A percentile compares a stretch with the other conserved stretches of the same genome.
Evolutionary conservation across 2,888 invertebrate species (phyloP).

Genomic region (Volucella inanis): DNA sequence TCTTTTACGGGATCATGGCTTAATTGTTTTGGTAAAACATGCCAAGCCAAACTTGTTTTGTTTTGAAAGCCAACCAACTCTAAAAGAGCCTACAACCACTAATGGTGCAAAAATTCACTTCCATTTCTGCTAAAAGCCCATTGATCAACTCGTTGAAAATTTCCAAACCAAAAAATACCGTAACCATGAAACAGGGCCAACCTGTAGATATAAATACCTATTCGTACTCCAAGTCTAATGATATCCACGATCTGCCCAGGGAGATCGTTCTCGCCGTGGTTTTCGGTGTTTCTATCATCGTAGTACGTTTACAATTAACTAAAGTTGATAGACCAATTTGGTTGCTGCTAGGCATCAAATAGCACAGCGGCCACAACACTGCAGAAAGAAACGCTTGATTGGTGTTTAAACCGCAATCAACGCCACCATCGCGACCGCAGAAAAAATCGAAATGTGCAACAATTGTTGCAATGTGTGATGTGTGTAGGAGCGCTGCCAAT

Average conservation of each 20-base stretch:
- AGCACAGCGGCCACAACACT: constrained; percentile 24
- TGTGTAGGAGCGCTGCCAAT: constrained; percentile 64
- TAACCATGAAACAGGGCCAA: constrained; percentile 14
- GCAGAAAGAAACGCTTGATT: constrained; percentile 64
- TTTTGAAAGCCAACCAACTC: too few relatives aligned
- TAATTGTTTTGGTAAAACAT: too few relatives aligned
- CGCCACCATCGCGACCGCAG: constrained; percentile 46
- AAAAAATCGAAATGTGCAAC: constrained; percentile 64
- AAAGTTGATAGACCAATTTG: constrained; percentile 72
- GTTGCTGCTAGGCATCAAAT: constrained; percentile 51
- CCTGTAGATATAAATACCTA: constrained; percentile 19
- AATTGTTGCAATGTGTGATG: constrained; percentile 62
- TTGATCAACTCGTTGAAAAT: background rate
- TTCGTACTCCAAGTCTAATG: background rate
- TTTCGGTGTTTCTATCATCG: constrained; percentile 37
- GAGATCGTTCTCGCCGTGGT: constrained; percentile 14
- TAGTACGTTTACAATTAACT: constrained; percentile 54
- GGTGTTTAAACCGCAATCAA: constrained; percentile 73
- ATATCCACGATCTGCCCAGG: constrained; percentile 14
- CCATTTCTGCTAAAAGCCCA: too few relatives aligned
- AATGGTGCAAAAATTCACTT: too few relatives aligned
- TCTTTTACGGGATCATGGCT: too few relatives aligned
- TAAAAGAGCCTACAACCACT: too few relatives aligned
- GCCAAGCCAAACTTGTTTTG: too few relatives aligned
- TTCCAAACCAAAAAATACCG: background rate